These are phyloP conservation scores for Staurois parvus DNA, from an alignment of 2,797 vertebrate species.

Conservation along the genomic window DNA sequence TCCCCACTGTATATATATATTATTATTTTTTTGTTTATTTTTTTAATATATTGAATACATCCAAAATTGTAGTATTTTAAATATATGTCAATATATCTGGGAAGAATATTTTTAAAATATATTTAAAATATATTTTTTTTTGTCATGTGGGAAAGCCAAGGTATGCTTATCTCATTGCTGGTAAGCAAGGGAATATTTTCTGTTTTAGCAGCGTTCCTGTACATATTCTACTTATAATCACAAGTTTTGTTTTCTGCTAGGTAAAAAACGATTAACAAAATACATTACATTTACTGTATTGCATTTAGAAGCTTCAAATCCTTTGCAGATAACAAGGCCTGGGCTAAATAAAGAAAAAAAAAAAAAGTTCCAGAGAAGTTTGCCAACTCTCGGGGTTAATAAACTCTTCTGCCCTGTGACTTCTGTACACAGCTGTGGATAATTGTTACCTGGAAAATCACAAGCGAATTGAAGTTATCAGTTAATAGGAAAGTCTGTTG, in stretches of 20 bases:
- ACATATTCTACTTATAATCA: background rate
- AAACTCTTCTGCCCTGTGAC: constrained; percentile 29
- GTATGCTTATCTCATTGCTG: too few relatives aligned
- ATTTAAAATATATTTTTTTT: too few relatives aligned
- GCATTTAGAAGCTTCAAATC: background rate
- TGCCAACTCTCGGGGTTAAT: constrained; percentile 30
- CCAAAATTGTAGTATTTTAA: too few relatives aligned
- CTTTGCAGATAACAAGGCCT: background rate
- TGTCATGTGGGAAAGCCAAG: too few relatives aligned
- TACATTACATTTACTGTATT: background rate
- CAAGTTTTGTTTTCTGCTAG: too few relatives aligned
- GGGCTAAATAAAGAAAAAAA: background rate
- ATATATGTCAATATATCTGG: too few relatives aligned
- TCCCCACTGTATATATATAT: too few relatives aligned
- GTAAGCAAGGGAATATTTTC: background rate
- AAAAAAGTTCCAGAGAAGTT: constrained; percentile 10
- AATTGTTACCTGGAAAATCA: constrained; percentile 54
- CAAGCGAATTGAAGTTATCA: constrained; percentile 51
- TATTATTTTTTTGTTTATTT: too few relatives aligned
- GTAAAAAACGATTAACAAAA: background rate
- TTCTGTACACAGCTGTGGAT: constrained; percentile 43
- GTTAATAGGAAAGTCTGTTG: constrained; percentile 49
- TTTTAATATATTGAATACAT: too few relatives aligned
- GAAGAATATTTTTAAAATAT: too few relatives aligned
- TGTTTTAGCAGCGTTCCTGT: background rate